phyloP scores from a whole-genome alignment of 2,797 vertebrate genomes.

The Cossypha niveicapilla region DNA sequence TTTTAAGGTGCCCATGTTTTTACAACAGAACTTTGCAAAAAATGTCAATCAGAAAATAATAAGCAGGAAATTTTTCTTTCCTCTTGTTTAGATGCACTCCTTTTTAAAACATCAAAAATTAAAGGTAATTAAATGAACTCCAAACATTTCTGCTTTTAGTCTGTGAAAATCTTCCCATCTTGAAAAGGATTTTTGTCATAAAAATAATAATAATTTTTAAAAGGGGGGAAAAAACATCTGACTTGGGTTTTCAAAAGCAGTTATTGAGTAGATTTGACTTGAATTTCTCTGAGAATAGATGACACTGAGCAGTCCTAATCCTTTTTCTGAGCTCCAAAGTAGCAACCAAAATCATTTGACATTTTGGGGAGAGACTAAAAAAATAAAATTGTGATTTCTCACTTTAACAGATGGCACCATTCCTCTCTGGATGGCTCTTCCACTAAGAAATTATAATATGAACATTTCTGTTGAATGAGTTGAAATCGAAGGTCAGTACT shows the following conservation, averaged over 20 bases:
- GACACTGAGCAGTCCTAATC: not conserved
- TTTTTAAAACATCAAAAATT: not conserved
- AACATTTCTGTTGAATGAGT: not conserved
- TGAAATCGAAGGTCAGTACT: not conserved
- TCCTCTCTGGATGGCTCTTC: not conserved
- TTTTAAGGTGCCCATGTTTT: not conserved
- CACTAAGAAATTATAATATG: not conserved
- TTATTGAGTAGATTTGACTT: not conserved
- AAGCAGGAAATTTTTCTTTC: not conserved
- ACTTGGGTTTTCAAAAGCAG: not conserved
- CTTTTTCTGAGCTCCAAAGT: not conserved
- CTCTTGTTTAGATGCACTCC: not conserved
- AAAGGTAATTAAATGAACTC: not conserved
- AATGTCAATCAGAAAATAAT: not conserved
- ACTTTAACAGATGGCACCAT: not conserved
- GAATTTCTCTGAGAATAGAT: not conserved
- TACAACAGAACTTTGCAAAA: not conserved
- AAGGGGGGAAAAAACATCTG: not conserved
- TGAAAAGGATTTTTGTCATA: not conserved
- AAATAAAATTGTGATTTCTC: not conserved
- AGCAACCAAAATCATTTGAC: not conserved
- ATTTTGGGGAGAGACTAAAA: not conserved
- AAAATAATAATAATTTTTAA: not conserved
- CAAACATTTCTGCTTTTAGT: not conserved
- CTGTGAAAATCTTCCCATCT: not conserved